Percentiles rank a stretch among this genome's conserved stretches.
phyloP scores from a whole-genome alignment of 2,797 vertebrate genomes.

The Aplochiton taeniatus region DNA sequence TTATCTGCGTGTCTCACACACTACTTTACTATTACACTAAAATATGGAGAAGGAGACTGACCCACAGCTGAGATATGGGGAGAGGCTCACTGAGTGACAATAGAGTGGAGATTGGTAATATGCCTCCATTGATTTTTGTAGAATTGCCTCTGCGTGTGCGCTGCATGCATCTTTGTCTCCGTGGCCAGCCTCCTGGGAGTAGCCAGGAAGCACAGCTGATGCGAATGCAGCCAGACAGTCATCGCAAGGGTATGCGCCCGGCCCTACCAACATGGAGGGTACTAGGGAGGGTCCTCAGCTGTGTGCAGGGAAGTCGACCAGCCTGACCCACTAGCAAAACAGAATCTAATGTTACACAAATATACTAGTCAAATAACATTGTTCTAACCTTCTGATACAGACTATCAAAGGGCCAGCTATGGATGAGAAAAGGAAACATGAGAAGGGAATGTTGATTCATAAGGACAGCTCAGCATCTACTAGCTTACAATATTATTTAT shows the following conservation, averaged over 20 bases:
- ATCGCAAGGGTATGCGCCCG: constrained; percentile 29
- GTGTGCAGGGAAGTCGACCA: constrained; percentile 30
- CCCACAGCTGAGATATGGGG: not conserved
- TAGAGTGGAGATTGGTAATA: constrained; percentile 5
- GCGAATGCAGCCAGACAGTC: constrained; percentile 42
- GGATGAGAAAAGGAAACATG: too few species aligned
- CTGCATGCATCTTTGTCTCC: constrained; percentile 23
- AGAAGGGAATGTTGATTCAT: too few species aligned
- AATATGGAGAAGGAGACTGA: too few species aligned
- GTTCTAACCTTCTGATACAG: too few species aligned
- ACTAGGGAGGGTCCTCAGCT: constrained; percentile 11
- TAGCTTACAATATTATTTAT: too few species aligned
- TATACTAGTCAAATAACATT: not conserved
- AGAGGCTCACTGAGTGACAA: constrained; percentile 12
- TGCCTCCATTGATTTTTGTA: constrained; percentile 2
- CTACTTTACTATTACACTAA: not conserved
- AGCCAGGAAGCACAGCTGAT: constrained; percentile 53
- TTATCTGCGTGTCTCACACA: not conserved
- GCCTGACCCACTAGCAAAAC: constrained; percentile 14
- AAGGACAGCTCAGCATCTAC: too few species aligned
- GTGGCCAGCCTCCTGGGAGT: constrained; percentile 38
- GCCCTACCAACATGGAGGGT: constrained; percentile 24
- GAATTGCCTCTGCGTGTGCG: not conserved
- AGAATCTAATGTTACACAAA: constrained; percentile 39
- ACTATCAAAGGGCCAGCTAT: too few species aligned